Evolutionary conservation across 2,888 invertebrate genomes (phyloP).

Genomic region (Orthonychiurus folsomi): DNA sequence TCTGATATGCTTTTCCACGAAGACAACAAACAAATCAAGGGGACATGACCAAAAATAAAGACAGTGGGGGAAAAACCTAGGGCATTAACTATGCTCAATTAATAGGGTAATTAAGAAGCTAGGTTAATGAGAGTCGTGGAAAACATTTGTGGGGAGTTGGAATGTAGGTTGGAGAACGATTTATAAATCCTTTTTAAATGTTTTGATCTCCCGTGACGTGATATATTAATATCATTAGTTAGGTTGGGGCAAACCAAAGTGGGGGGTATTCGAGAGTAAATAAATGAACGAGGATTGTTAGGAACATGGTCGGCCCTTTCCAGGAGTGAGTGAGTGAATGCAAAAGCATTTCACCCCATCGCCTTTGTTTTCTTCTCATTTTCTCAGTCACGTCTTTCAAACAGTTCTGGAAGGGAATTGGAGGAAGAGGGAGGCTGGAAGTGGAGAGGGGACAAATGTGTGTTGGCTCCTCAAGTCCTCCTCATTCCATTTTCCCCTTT

Average conservation of each 20-base stretch:
- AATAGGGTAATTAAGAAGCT: background rate
- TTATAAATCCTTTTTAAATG: background rate
- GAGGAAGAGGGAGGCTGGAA: no score
- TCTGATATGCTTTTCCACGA: no score
- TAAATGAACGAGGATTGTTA: background rate
- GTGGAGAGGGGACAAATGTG: background rate
- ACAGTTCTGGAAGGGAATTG: no score
- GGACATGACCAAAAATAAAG: no score
- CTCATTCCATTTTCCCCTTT: background rate
- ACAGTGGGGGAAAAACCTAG: no score
- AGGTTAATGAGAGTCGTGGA: background rate
- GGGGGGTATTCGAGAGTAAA: background rate
- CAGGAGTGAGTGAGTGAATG: no score
- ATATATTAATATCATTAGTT: slow-evolving; percentile 1
- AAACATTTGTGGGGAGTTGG: background rate
- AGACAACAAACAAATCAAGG: no score
- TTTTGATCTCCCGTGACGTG: background rate
- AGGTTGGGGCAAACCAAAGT: background rate
- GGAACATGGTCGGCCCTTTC: no score
- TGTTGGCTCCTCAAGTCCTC: background rate
- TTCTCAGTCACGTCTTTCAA: background rate
- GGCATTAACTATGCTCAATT: background rate
- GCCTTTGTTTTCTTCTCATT: slow-evolving; percentile 1
- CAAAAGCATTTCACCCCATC: background rate
- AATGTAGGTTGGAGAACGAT: background rate